A percentile compares a stretch with the other conserved stretches of the same genome.
These are phyloP conservation scores for Ancistrus triradiatus DNA, from an alignment of 2,113 vertebrate genomes.

Conservation along the genomic window DNA sequence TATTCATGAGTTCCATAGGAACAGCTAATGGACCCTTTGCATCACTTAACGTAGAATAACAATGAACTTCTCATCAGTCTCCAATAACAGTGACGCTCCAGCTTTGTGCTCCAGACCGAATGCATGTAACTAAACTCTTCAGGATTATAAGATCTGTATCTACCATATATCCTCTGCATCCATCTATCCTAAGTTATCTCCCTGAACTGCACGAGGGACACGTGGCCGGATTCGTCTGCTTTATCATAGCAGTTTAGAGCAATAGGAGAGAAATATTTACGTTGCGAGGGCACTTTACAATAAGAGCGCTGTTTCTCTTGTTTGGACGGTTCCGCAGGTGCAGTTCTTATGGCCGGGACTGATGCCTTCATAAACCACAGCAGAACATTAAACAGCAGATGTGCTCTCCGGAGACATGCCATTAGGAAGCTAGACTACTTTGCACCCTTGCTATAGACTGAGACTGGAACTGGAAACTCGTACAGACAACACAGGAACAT, in stretches of 20 bases:
- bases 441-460: conserved; percentile 28
- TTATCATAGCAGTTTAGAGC: conserved; percentile 75
- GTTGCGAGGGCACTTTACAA: conserved; percentile 79
- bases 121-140: too few relatives aligned
- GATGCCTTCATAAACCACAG: conserved; percentile 78
- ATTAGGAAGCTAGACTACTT: conserved; percentile 41
- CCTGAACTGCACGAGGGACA: conserved; percentile 60
- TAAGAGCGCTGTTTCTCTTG: conserved; percentile 79
- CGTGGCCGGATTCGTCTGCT: conserved; percentile 70
- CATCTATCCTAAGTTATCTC: background rate
- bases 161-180: background rate
- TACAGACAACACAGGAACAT: conserved; percentile 12
- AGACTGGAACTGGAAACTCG: conserved; percentile 33
- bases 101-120: too few relatives aligned
- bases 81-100: too few relatives aligned
- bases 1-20: too few relatives aligned
- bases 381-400: conserved; percentile 77
- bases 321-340: conserved; percentile 85
- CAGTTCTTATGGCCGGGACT: conserved; percentile 76
- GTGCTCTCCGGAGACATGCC: conserved; percentile 55
- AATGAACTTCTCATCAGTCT: too few relatives aligned
- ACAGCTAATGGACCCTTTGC: too few relatives aligned
- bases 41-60: too few relatives aligned
- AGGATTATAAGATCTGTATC: too few relatives aligned
- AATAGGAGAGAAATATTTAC: conserved; percentile 80